Evolutionary conservation across 2,888 invertebrate species (phyloP), one percentile per base, ranked within the genome.

Genomic region (Podabrus alpinus): DNA sequence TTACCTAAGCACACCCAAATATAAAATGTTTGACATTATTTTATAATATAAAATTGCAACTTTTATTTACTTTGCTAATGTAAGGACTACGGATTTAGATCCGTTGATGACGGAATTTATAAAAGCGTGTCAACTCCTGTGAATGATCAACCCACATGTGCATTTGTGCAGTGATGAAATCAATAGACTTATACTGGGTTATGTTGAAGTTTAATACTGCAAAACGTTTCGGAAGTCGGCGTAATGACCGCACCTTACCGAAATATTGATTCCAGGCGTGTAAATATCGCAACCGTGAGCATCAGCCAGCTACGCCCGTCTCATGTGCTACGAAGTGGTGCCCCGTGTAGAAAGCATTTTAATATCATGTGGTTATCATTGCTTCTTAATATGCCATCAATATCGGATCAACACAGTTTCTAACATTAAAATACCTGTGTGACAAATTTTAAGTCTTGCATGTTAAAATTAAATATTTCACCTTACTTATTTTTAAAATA

Each of bases 171-270:
- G 45, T 13, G 45, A 45, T n/a, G 45, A 45, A 45, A 45, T 45
- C 45, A 45, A 45, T 45, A 45, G 45, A 45, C 45, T 45, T 45
- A 45, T 45, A 45, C 45, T 45, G 45, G 45, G 45, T 45, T 66
- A 59, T 75, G 69, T 69, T 62, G 72, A 72, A 29, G 45, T 45
- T 45, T 45, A 73, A 68, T 67, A 19, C 21, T 64, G 21, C 21
- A 64, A 64, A 64, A 64, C 21, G 73, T 75, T 79, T 78, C 72
- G 70, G 74, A 75, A 75, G 71, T 68, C 73, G 76, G 78, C 77
- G 79, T 79, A 79, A 79, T 77, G 79, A 79, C 79, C 79, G 77
- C 78, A 78, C 78, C 79, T 79, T 78, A 73, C 78, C 72, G 76
- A 77, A 73, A 77, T 78, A 78, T 79, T 74, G 78, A 79, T 79